Evolutionary conservation across 1,140 invertebrate species (phyloP).

Genomic region (Pseudomyrmex pallidus): DNA sequence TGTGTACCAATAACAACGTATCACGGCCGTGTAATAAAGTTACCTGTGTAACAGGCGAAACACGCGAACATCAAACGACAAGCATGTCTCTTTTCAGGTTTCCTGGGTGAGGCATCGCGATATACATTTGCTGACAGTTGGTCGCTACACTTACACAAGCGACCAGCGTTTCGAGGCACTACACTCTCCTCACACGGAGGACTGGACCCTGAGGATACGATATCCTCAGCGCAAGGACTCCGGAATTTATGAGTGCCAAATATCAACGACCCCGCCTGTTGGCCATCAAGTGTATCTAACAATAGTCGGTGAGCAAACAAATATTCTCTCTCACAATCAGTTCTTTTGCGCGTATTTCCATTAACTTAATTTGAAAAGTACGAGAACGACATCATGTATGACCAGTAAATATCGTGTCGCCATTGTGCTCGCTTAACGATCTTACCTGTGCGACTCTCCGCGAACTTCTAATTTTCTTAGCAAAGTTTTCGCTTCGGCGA

Average conservation of each 20-base stretch:
- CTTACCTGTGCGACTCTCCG: neutral
- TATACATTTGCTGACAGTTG: constrained; percentile 87
- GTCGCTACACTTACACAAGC: constrained; percentile 87
- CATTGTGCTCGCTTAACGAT: constrained; percentile 17
- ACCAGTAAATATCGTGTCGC: neutral
- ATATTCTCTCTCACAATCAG: neutral
- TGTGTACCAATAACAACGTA: too few relatives aligned
- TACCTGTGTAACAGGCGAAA: too few relatives aligned
- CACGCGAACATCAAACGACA: neutral
- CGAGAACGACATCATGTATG: neutral
- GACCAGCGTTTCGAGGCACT: constrained; percentile 87
- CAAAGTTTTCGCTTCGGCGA: constrained; percentile 10
- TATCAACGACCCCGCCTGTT: constrained; percentile 91
- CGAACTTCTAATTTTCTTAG: constrained; percentile 27
- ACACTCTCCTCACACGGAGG: constrained; percentile 86
- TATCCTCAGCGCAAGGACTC: constrained; percentile 89
- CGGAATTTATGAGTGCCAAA: constrained; percentile 92
- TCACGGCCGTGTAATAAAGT: too few relatives aligned
- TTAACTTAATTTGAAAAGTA: neutral
- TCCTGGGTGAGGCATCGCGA: constrained; percentile 87
- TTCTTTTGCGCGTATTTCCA: neutral
- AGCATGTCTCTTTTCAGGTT: constrained; percentile 80
- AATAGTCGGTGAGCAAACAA: constrained; percentile 88
- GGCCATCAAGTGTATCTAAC: constrained; percentile 89
- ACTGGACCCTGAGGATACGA: constrained; percentile 88